Evolutionary conservation across 2,797 vertebrate genomes (phyloP).

Genomic region (Holocentrus rufus): DNA sequence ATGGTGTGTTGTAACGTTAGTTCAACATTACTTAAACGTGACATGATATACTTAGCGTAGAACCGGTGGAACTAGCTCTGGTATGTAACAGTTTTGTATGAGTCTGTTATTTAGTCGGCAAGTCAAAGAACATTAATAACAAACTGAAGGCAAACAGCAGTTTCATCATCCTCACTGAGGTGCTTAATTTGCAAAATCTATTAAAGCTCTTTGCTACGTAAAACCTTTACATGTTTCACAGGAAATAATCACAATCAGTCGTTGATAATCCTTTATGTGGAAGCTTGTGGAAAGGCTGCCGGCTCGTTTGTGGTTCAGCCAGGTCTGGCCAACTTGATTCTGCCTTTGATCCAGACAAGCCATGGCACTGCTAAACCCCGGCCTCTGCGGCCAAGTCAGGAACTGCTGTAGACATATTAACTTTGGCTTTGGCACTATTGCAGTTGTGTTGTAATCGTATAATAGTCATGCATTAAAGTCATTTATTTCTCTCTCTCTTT

Average conservation of each 20-base stretch:
- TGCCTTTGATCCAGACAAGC: neutral
- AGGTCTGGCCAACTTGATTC: neutral
- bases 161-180: too few species aligned
- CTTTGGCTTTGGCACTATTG: neutral
- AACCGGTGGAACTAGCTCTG: too few species aligned
- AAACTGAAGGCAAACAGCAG: too few species aligned
- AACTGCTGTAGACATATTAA: neutral
- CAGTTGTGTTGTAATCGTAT: neutral
- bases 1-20: too few species aligned
- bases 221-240: neutral
- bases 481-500: slow-evolving; percentile 6
- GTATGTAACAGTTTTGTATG: too few species aligned
- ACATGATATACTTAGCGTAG: too few species aligned
- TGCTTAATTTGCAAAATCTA: too few species aligned
- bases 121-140: too few species aligned
- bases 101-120: too few species aligned
- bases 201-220: too few species aligned
- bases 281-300: neutral
- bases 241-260: neutral
- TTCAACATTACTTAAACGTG: too few species aligned
- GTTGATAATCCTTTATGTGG: neutral
- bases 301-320: neutral
- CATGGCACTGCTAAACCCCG: neutral
- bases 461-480: neutral
- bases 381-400: neutral